These are phyloP conservation scores for Drosophila cracens DNA, from an alignment of 2,888 invertebrate genomes.

Conservation along the genomic window DNA sequence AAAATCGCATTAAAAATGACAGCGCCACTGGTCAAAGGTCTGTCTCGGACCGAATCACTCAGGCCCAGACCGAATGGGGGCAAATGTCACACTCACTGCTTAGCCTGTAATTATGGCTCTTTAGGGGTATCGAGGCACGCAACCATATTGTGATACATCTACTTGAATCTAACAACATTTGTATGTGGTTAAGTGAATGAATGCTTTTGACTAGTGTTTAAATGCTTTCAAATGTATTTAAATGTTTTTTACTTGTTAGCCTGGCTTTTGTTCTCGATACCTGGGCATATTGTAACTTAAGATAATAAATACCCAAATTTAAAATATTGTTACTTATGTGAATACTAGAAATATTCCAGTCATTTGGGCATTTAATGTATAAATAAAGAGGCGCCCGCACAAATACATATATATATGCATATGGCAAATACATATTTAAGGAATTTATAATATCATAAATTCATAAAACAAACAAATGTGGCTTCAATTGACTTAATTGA, in stretches of 20 bases:
- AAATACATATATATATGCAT: background rate
- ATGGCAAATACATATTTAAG: background rate
- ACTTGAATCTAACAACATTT: background rate
- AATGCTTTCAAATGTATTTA: background rate
- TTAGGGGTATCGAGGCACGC: conserved; percentile 32
- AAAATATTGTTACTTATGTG: background rate
- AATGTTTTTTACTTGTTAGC: background rate
- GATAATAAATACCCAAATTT: background rate
- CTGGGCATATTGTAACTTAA: background rate
- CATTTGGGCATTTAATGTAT: background rate
- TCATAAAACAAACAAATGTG: background rate
- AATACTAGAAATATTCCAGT: background rate
- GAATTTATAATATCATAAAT: background rate
- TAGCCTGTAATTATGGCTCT: conserved; percentile 42
- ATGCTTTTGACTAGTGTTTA: background rate
- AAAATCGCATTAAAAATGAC: conserved; percentile 63
- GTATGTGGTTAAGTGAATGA: background rate
- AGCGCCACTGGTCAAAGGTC: conserved; percentile 44
- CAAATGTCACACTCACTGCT: conserved; percentile 31
- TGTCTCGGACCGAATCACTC: conserved; percentile 49
- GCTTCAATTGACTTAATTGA: conserved; percentile 5
- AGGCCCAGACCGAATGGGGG: conserved; percentile 1
- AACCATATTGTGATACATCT: conserved; percentile 6
- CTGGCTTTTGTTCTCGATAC: background rate
- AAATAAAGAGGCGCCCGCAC: background rate